These are phyloP conservation scores for Raillietiella orientalis DNA, from an alignment of 2,888 invertebrate genomes.

Conservation along the genomic window DNA sequence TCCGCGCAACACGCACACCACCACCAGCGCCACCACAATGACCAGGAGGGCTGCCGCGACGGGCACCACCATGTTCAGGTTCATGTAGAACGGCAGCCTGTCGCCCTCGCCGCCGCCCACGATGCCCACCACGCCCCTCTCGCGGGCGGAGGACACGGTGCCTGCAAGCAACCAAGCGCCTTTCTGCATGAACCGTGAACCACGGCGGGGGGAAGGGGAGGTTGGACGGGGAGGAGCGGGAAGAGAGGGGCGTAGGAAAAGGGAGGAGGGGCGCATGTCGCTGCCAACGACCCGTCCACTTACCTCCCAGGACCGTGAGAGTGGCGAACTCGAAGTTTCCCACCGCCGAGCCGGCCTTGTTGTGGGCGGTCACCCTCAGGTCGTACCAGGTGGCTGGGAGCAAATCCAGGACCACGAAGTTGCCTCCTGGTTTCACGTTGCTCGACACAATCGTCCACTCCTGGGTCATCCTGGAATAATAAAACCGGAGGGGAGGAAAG, in stretches of 20 bases:
- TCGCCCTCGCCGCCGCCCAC: too few species aligned
- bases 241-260: too few species aligned
- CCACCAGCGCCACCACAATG: slow-evolving; percentile 67
- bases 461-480: slow-evolving; percentile 6
- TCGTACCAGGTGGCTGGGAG: slow-evolving; percentile 84
- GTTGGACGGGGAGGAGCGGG: too few species aligned
- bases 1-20: slow-evolving; percentile 65
- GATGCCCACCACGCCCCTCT: slow-evolving; percentile 29
- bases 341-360: slow-evolving; percentile 80
- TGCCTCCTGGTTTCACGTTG: slow-evolving; percentile 62
- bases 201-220: too few species aligned
- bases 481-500: too few species aligned
- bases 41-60: slow-evolving; percentile 68
- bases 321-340: slow-evolving; percentile 88
- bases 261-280: too few species aligned
- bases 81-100: slow-evolving; percentile 19
- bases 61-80: slow-evolving; percentile 73
- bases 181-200: too few species aligned
- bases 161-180: too few species aligned
- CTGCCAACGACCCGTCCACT: too few species aligned
- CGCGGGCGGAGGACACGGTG: slow-evolving; percentile 5
- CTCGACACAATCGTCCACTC: slow-evolving; percentile 87
- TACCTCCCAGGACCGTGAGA: slow-evolving; percentile 72
- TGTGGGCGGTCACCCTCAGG: slow-evolving; percentile 26
- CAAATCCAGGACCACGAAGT: slow-evolving; percentile 61